phyloP scores from a whole-genome alignment of 2,888 invertebrate genomes.

The Ophion ventricosus region DNA sequence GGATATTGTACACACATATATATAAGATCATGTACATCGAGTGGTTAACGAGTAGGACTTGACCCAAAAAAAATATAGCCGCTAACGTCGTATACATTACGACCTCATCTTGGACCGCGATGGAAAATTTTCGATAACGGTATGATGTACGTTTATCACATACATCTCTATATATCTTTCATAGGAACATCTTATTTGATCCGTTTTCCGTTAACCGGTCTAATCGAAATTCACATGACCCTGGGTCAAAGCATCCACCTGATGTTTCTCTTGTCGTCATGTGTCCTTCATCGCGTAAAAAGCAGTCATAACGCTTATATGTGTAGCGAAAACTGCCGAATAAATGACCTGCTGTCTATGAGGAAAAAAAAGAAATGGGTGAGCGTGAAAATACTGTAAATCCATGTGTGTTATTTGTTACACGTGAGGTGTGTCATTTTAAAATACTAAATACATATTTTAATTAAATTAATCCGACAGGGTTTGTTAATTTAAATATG shows the following conservation, averaged over 20 bases:
- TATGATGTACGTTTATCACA: neutral
- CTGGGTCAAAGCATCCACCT: slow-evolving; percentile 12
- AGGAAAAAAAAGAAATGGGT: neutral
- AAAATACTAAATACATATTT: too few species aligned
- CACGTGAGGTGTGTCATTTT: too few species aligned
- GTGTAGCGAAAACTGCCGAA: slow-evolving; percentile 22
- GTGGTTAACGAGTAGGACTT: neutral
- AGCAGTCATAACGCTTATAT: slow-evolving; percentile 15
- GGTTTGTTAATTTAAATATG: too few species aligned
- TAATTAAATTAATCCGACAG: too few species aligned
- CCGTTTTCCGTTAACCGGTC: slow-evolving; percentile 3
- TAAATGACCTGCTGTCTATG: slow-evolving; percentile 13
- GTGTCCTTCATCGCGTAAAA: slow-evolving; percentile 30
- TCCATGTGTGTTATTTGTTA: too few species aligned
- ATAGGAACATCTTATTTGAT: slow-evolving; percentile 23
- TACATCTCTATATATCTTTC: slow-evolving; percentile 9
- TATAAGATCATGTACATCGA: neutral
- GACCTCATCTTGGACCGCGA: neutral
- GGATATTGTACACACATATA: slow-evolving; percentile 1
- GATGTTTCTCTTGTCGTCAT: slow-evolving; percentile 15
- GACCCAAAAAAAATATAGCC: neutral
- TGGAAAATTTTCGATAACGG: neutral
- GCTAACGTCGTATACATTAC: neutral
- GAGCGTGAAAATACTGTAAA: neutral
- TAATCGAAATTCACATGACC: slow-evolving; percentile 44